Percentiles rank a stretch among this genome's conserved stretches.
phyloP scores from a whole-genome alignment of 1,140 invertebrate genomes.

The Agrilus planipennis region DNA sequence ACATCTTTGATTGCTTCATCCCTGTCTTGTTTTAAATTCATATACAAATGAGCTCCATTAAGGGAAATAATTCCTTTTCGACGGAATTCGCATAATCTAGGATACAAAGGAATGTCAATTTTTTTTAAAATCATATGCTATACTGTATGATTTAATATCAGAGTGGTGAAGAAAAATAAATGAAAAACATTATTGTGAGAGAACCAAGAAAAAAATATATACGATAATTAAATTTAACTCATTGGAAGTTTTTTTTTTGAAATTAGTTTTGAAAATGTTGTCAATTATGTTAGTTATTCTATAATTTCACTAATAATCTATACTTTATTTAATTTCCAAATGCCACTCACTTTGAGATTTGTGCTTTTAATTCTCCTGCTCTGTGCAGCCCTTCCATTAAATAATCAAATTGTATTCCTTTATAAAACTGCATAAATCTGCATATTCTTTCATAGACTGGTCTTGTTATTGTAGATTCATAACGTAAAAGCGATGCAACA shows the following conservation, averaged over 20 bases:
- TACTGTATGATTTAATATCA: too few species aligned
- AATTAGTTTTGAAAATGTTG: too few species aligned
- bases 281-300: too few species aligned
- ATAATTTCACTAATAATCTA: too few species aligned
- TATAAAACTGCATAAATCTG: conserved; percentile 60
- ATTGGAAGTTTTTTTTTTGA: too few species aligned
- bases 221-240: too few species aligned
- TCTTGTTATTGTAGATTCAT: conserved; percentile 50
- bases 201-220: too few species aligned
- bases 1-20: conserved; percentile 44
- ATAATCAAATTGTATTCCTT: conserved; percentile 61
- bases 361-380: conserved; percentile 54
- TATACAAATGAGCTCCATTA: conserved; percentile 51
- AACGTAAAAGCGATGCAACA: conserved; percentile 47
- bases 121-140: too few species aligned
- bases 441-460: conserved; percentile 50
- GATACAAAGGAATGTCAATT: too few species aligned
- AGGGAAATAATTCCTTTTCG: conserved; percentile 57
- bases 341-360: conserved; percentile 40
- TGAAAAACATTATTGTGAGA: too few species aligned
- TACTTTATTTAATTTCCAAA: too few species aligned
- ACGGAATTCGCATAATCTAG: conserved; percentile 51
- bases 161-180: too few species aligned
- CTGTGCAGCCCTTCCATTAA: conserved; percentile 63
- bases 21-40: conserved; percentile 48